Evolutionary conservation across 1,140 invertebrate species (phyloP).

Genomic region (Paraescarpia echinospica): DNA sequence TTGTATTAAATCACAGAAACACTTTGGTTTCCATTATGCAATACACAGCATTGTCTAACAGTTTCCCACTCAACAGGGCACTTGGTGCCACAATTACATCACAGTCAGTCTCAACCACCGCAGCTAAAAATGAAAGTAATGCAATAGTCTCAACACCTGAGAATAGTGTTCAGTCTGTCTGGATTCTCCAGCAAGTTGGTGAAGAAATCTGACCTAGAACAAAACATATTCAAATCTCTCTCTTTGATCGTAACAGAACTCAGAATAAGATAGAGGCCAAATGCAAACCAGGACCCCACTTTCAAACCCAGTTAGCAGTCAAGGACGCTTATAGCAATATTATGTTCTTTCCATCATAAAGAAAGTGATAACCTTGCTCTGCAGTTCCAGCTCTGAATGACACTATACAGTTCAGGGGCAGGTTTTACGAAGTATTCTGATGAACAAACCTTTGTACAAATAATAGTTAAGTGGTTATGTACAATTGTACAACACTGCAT

Average conservation of each 20-base stretch:
- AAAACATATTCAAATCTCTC: constrained; percentile 16
- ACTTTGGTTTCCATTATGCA: background rate
- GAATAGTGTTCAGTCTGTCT: constrained; percentile 18
- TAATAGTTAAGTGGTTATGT: too few species aligned
- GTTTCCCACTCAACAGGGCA: background rate
- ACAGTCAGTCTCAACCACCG: background rate
- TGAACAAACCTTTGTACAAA: too few species aligned
- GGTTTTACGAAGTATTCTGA: too few species aligned
- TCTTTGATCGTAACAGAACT: background rate
- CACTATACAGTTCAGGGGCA: too few species aligned
- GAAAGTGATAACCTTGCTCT: background rate
- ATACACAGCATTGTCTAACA: background rate
- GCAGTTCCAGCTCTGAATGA: background rate
- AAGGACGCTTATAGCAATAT: background rate
- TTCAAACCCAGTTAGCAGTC: background rate
- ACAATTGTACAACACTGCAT: too few species aligned
- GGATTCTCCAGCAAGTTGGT: constrained; percentile 9
- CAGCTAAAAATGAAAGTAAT: background rate
- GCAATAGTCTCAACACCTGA: constrained; percentile 16
- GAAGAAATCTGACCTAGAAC: constrained; percentile 9
- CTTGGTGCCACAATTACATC: background rate
- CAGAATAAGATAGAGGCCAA: background rate
- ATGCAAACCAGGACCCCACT: background rate
- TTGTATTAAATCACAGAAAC: background rate
- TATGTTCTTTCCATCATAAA: background rate